phyloP scores from a whole-genome alignment of 2,113 vertebrate species.

The Leucopsar rothschildi region DNA sequence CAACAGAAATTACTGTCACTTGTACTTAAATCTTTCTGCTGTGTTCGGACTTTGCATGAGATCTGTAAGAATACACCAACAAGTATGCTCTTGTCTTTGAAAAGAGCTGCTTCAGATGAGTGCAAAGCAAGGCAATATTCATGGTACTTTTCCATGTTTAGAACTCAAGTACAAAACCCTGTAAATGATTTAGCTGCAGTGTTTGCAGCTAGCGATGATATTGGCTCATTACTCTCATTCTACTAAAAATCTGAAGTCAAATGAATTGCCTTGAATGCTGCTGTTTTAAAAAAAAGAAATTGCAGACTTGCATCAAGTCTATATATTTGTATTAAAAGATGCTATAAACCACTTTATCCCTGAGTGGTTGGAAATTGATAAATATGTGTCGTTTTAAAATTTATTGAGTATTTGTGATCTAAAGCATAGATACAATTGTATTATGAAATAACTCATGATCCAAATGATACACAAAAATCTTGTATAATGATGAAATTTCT shows the following conservation, averaged over 20 bases:
- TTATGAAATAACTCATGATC: neutral
- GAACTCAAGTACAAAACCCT: neutral
- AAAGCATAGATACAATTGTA: neutral
- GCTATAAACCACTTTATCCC: neutral
- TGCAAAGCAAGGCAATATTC: neutral
- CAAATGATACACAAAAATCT: neutral
- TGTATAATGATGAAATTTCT: neutral
- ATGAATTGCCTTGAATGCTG: neutral
- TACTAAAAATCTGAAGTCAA: neutral
- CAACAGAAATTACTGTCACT: neutral
- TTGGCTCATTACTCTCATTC: neutral
- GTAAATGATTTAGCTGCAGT: neutral
- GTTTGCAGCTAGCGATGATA: neutral
- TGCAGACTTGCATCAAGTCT: neutral
- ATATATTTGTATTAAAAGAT: neutral
- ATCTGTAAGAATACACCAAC: neutral
- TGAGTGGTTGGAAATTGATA: neutral
- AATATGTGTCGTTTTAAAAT: neutral
- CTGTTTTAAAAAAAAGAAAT: neutral
- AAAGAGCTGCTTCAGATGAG: neutral
- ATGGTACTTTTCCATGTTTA: neutral
- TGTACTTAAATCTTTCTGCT: neutral
- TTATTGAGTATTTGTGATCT: neutral
- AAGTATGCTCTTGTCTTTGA: neutral
- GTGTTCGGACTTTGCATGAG: neutral